These are phyloP conservation scores for Scolanthus callimorphus DNA, from an alignment of 92 coral and sea anemone species.

Conservation along the genomic window DNA sequence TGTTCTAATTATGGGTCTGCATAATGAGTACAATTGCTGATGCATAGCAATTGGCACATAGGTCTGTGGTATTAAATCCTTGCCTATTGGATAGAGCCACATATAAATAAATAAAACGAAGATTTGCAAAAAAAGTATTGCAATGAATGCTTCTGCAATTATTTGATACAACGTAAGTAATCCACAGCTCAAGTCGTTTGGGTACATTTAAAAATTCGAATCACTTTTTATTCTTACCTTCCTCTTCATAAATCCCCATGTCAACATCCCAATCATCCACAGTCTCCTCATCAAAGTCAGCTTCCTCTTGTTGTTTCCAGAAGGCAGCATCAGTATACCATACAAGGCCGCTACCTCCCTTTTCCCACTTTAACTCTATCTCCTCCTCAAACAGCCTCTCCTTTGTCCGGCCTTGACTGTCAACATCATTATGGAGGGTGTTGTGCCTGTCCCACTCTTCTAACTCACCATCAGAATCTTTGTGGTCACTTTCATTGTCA, in stretches of 20 bases:
- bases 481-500: constrained; percentile 2
- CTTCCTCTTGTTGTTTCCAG: constrained; percentile 93
- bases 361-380: constrained; percentile 98
- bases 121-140: too few relatives aligned
- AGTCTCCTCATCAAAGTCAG: constrained; percentile 96
- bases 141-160: too few relatives aligned
- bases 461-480: constrained; percentile 33
- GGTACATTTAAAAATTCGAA: too few relatives aligned
- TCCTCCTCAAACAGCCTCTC: constrained; percentile 93
- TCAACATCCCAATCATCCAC: constrained; percentile 99
- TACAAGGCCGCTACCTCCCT: constrained; percentile 99
- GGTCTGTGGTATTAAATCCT: too few relatives aligned
- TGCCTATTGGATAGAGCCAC: too few relatives aligned
- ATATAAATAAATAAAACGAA: too few relatives aligned
- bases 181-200: too few relatives aligned
- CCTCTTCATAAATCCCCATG: constrained; percentile 93
- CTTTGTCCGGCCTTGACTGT: constrained; percentile 89
- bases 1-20: too few relatives aligned
- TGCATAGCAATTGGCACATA: too few relatives aligned
- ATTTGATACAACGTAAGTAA: too few relatives aligned
- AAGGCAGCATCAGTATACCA: constrained; percentile 99
- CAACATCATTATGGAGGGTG: constrained; percentile 90
- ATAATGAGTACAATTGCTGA: too few relatives aligned
- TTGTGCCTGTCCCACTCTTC: constrained; percentile 99
- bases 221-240: too few relatives aligned